These are phyloP conservation scores for Drosophila koepferae DNA, from an alignment of 2,888 invertebrate genomes.

Conservation along the genomic window DNA sequence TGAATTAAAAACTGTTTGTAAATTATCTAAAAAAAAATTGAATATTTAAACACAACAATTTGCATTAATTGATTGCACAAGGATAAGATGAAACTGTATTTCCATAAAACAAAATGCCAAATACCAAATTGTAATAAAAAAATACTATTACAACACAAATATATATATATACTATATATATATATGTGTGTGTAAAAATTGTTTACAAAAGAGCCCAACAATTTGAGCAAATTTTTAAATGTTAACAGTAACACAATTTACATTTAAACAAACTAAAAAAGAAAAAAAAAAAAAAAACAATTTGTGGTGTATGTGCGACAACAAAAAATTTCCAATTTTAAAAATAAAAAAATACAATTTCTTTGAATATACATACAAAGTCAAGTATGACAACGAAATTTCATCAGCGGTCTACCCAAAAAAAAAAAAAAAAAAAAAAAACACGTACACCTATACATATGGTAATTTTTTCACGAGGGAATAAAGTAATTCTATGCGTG, in stretches of 20 bases:
- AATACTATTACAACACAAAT: not conserved
- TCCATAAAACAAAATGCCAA: conserved; percentile 28
- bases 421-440: conserved; percentile 5
- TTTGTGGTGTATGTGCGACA: conserved; percentile 64
- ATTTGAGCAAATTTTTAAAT: conserved; percentile 65
- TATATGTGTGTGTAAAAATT: conserved; percentile 8
- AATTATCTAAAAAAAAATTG: conserved; percentile 8
- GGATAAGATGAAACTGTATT: conserved; percentile 36
- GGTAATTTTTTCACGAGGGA: conserved; percentile 48
- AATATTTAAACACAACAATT: conserved; percentile 10
- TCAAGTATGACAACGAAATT: conserved; percentile 22
- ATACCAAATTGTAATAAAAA: conserved; percentile 38
- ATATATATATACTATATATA: conserved; percentile 3
- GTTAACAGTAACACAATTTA: conserved; percentile 52
- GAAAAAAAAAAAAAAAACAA: conserved; percentile 36
- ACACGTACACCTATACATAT: conserved; percentile 53
- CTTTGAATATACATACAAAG: conserved; percentile 58
- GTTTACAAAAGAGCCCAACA: conserved; percentile 44
- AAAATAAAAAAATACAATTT: conserved; percentile 68
- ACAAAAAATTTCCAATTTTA: conserved; percentile 68
- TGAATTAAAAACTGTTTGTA: conserved; percentile 29
- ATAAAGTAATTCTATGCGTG: conserved; percentile 51
- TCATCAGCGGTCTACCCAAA: conserved; percentile 29
- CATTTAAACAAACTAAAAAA: conserved; percentile 35
- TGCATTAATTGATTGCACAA: conserved; percentile 23